Evolutionary conservation across 2,113 vertebrate genomes (phyloP).

Genomic region (Hippocampus zosterae): DNA sequence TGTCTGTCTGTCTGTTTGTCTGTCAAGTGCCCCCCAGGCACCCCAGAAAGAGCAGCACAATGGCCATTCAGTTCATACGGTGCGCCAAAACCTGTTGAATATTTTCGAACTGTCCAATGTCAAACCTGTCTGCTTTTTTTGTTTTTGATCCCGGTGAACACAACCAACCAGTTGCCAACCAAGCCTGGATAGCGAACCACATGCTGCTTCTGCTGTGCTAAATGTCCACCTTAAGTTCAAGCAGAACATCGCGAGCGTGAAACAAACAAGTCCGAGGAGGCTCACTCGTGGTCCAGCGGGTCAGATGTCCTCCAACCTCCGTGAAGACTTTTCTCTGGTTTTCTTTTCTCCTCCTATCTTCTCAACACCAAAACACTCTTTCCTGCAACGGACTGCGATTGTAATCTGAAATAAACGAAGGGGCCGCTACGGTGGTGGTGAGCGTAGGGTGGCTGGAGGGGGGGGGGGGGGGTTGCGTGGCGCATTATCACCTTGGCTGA

Average conservation of each 20-base stretch:
- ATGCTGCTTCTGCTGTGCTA: background rate
- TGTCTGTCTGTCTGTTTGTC: no score
- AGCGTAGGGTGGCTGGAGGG: background rate
- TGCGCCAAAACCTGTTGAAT: no score
- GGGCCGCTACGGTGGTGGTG: constrained; percentile 45
- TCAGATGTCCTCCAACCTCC: constrained; percentile 37
- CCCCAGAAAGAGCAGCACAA: no score
- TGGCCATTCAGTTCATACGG: no score
- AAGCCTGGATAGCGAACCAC: background rate
- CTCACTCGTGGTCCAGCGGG: constrained; percentile 33
- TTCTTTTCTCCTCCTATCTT: constrained; percentile 29
- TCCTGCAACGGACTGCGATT: constrained; percentile 71
- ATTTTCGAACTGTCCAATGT: no score
- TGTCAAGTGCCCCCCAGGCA: no score
- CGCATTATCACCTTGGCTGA: constrained; percentile 79
- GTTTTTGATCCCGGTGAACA: no score
- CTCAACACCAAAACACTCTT: constrained; percentile 48
- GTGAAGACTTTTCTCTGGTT: constrained; percentile 11
- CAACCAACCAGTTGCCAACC: no score
- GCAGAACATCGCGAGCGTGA: background rate
- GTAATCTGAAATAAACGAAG: constrained; percentile 97
- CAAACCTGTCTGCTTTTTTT: no score
- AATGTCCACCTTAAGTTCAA: background rate
- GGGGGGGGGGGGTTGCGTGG: constrained; percentile 21
- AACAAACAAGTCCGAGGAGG: background rate